phyloP scores from a whole-genome alignment of 2,113 vertebrate species.

The Thamnophis sirtalis region DNA sequence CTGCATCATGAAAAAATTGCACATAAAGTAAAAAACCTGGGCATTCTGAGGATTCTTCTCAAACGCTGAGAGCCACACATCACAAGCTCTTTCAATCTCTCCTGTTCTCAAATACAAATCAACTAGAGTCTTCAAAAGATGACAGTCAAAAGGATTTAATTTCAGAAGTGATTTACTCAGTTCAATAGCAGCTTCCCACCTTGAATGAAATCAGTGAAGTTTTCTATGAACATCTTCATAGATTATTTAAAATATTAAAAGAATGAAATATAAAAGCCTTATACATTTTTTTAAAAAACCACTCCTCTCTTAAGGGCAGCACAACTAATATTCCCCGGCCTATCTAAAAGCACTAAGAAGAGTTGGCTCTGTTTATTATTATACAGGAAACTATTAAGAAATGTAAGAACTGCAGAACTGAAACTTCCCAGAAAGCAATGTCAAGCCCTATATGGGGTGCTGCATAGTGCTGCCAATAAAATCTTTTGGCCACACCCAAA shows the following conservation, averaged over 20 bases:
- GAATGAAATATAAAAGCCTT: neutral
- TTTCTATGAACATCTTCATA: neutral
- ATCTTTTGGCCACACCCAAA: neutral
- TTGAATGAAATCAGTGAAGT: slow-evolving; percentile 55
- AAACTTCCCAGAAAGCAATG: neutral
- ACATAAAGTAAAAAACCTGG: slow-evolving; percentile 81
- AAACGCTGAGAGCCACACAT: slow-evolving; percentile 81
- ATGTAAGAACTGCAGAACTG: neutral
- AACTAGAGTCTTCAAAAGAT: slow-evolving; percentile 77
- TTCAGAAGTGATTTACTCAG: slow-evolving; percentile 78
- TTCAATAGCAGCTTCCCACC: slow-evolving; percentile 75
- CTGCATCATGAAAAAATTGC: slow-evolving; percentile 86
- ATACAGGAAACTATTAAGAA: neutral
- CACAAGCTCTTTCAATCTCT: slow-evolving; percentile 65
- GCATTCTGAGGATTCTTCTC: slow-evolving; percentile 79
- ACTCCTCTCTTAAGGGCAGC: neutral
- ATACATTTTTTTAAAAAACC: neutral
- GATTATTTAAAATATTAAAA: neutral
- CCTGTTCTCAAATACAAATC: slow-evolving; percentile 74
- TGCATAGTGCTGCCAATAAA: neutral
- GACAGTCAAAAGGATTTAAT: slow-evolving; percentile 74
- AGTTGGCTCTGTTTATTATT: neutral
- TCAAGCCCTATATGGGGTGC: neutral
- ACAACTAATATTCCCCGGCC: neutral
- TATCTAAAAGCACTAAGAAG: neutral